These are phyloP conservation scores for Salmo trutta DNA, from an alignment of 2,797 vertebrate genomes.

Conservation along the genomic window DNA sequence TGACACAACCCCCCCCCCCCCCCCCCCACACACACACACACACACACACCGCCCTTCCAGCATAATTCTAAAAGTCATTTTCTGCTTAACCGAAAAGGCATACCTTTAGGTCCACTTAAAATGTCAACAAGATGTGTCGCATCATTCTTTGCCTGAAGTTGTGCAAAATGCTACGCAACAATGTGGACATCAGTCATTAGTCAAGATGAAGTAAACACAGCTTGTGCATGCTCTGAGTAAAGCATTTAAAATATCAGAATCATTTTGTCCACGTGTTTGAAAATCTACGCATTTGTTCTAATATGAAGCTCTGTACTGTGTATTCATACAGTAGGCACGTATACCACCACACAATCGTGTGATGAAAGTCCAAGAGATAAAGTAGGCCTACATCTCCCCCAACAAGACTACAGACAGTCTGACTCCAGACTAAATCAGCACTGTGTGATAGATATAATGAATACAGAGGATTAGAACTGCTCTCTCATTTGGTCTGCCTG, in stretches of 20 bases:
- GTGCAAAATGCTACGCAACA: constrained; percentile 23
- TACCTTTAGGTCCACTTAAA: neutral
- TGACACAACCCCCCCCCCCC: neutral
- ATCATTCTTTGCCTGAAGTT: constrained; percentile 2
- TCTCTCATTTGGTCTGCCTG: constrained; percentile 23
- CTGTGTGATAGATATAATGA: constrained; percentile 21
- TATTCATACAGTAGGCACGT: neutral
- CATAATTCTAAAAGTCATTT: constrained; percentile 7
- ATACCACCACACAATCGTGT: neutral
- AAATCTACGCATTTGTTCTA: neutral
- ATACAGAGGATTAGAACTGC: constrained; percentile 31
- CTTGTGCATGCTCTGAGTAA: neutral
- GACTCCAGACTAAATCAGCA: constrained; percentile 16
- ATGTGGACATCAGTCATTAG: constrained; percentile 6
- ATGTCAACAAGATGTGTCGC: constrained; percentile 12
- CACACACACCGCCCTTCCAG: neutral
- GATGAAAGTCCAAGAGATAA: neutral
- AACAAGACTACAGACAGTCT: constrained; percentile 11
- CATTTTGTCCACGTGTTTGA: neutral
- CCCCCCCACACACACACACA: neutral
- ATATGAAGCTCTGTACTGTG: neutral
- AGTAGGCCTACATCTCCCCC: constrained; percentile 5
- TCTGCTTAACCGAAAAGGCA: neutral
- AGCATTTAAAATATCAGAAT: constrained; percentile 1
- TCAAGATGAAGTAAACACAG: constrained; percentile 3